phyloP scores from a whole-genome alignment of 2,797 vertebrate species.

The Chrysocyon brachyurus region DNA sequence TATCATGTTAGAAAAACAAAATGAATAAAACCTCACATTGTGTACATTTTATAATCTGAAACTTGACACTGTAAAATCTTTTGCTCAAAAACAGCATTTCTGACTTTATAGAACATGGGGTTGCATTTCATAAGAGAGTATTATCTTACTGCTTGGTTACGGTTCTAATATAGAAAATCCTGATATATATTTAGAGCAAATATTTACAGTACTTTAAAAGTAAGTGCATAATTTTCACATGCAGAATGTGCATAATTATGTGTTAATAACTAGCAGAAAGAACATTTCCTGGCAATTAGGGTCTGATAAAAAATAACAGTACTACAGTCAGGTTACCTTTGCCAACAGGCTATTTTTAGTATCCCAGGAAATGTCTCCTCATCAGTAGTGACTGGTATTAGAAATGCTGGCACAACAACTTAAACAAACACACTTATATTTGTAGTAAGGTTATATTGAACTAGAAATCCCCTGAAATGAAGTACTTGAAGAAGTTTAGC shows the following conservation, averaged over 20 bases:
- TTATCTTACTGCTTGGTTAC: background rate
- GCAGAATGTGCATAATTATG: slow-evolving; percentile 67
- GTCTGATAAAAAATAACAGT: slow-evolving; percentile 10
- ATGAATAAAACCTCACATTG: background rate
- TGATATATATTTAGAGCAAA: background rate
- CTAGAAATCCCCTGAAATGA: background rate
- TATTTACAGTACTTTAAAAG: slow-evolving; percentile 72
- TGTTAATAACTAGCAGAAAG: slow-evolving; percentile 52
- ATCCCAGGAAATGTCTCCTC: slow-evolving; percentile 63
- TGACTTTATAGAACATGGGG: background rate
- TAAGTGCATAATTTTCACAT: slow-evolving; percentile 66
- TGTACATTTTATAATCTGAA: background rate
- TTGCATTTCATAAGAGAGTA: background rate
- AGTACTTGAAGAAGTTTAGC: background rate
- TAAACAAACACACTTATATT: background rate
- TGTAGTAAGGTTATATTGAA: background rate
- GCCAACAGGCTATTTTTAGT: slow-evolving; percentile 63
- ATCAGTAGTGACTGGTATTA: slow-evolving; percentile 10
- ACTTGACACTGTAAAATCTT: background rate
- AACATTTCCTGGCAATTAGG: slow-evolving; percentile 75
- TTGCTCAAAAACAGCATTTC: background rate
- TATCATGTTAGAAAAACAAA: background rate
- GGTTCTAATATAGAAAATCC: background rate
- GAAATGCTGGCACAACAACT: background rate
- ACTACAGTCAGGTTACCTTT: slow-evolving; percentile 27